phyloP scores from a whole-genome alignment of 2,113 vertebrate genomes.

The Equus quagga region DNA sequence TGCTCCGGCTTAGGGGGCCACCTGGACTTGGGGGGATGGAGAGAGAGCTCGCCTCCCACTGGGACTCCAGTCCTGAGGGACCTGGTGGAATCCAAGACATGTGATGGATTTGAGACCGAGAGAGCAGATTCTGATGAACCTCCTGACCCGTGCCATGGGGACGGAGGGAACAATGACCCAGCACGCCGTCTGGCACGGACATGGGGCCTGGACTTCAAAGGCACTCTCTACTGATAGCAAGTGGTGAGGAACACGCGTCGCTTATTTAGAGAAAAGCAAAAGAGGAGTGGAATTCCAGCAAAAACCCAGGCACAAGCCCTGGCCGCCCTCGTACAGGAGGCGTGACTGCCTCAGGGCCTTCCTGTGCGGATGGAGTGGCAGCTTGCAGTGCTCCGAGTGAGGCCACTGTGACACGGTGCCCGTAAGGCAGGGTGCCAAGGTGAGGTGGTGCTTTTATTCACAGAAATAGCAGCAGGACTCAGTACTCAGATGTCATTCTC shows the following conservation, averaged over 20 bases:
- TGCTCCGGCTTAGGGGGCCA: not conserved
- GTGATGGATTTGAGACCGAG: rapidly evolving
- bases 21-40: not conserved
- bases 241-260: rapidly evolving
- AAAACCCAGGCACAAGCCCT: not conserved
- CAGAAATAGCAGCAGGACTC: too few relatives aligned
- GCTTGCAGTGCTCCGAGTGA: not conserved
- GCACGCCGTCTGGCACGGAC: rapidly evolving
- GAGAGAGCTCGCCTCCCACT: not conserved
- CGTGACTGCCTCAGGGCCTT: rapidly evolving
- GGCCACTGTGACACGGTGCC: not conserved
- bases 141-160: not conserved
- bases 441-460: too few relatives aligned
- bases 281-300: rapidly evolving
- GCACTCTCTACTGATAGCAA: rapidly evolving
- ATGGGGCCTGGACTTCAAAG: not conserved
- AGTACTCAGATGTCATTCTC: too few relatives aligned
- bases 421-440: rapidly evolving
- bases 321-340: rapidly evolving
- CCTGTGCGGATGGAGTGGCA: rapidly evolving
- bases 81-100: not conserved
- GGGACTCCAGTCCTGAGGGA: not conserved
- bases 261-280: not conserved
- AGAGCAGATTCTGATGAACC: not conserved
- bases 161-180: rapidly evolving